Evolutionary conservation across 1,140 invertebrate genomes (phyloP).

Genomic region (Aphelenchoides avenae): DNA sequence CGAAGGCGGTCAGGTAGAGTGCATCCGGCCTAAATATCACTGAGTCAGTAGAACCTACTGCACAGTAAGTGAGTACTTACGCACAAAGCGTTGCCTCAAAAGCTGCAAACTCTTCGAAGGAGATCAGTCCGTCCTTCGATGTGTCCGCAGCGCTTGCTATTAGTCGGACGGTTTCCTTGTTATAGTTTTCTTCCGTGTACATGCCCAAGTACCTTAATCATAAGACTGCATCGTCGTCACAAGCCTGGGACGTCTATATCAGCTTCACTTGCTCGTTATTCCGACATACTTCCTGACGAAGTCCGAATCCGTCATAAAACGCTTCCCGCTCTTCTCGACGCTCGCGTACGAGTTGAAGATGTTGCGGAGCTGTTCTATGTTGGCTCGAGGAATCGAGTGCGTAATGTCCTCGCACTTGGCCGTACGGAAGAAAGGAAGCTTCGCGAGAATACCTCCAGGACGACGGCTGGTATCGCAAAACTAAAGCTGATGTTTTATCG

Average conservation of each 20-base stretch:
- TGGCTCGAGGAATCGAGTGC: constrained; percentile 29
- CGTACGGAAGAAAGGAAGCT: too few relatives aligned
- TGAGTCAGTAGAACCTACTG: constrained; percentile 8
- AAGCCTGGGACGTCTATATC: constrained; percentile 3
- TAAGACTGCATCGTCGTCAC: constrained; percentile 1
- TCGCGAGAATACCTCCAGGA: too few relatives aligned
- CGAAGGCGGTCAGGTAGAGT: constrained; percentile 88
- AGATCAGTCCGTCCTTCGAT: constrained; percentile 93
- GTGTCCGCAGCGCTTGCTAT: constrained; percentile 92
- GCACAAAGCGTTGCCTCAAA: constrained; percentile 92
- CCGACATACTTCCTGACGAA: constrained; percentile 69
- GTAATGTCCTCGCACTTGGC: too few relatives aligned
- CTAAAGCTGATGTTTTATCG: too few relatives aligned
- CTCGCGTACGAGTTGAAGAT: constrained; percentile 62
- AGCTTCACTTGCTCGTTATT: constrained; percentile 10
- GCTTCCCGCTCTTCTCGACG: constrained; percentile 73
- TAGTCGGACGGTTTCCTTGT: constrained; percentile 80
- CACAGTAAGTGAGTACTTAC: constrained; percentile 16
- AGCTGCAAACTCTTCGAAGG: constrained; percentile 92
- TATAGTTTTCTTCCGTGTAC: constrained; percentile 75
- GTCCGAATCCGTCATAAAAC: constrained; percentile 83
- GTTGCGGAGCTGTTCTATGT: constrained; percentile 27
- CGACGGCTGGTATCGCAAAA: too few relatives aligned
- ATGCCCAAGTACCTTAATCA: constrained; percentile 75
- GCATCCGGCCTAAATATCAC: constrained; percentile 73